Base-by-base conservation (phyloP, 2,113 vertebrate genomes). In the Oncorhynchus gorbuscha region DNA sequence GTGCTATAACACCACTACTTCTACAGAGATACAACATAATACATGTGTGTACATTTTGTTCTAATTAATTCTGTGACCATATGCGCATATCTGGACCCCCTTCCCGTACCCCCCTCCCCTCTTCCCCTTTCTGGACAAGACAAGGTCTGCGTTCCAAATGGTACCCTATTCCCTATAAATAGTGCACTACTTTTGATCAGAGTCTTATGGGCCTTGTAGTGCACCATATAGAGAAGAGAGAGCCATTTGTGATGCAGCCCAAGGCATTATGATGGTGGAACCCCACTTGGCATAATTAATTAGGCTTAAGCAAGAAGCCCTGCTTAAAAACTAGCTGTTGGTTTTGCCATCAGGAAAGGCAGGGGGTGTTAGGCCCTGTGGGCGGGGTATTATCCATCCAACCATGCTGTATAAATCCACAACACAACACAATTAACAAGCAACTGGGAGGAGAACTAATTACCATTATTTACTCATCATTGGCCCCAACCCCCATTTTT, bases 391-490 rank as follows among this genome's bases (percentile, higher is more conserved):
- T 90, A 89, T 9, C 83, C 89, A 76, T 68, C 55, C 79, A 89
- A n/a, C 82, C 89, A 77, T 70, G 61, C 79, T 82, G 84, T 85
- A 86, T 88, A 93, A 93, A 93, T 89, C 89, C 90, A 92, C 88
- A 55, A 90, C 83, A 90, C 51, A 91, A 83, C 86, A 90, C 92
- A 92, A 92, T 92, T 93, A 93, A 94, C 92, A 92, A 93, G 91
- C 90, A 91, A 90, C 74, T 88, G 92, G 92, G 93, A 92, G 93
- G 93, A 93, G 92, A 92, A 93, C 90, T 92, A 93, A 92, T 94
- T 93, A 93, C 91, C 91, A 86, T 94, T 93, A 94, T 93, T 45
- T 45, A 78, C 92, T 93, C 92, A 93, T 90, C 89, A 84, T 76
- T 22, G 48, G 73, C 84, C 51, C 16, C 85, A 82, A 82, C 89